Percentiles rank a stretch among this genome's conserved stretches.
Evolutionary conservation across 1,140 invertebrate genomes (phyloP).

Genomic region (Drosophila nigrodunni): DNA sequence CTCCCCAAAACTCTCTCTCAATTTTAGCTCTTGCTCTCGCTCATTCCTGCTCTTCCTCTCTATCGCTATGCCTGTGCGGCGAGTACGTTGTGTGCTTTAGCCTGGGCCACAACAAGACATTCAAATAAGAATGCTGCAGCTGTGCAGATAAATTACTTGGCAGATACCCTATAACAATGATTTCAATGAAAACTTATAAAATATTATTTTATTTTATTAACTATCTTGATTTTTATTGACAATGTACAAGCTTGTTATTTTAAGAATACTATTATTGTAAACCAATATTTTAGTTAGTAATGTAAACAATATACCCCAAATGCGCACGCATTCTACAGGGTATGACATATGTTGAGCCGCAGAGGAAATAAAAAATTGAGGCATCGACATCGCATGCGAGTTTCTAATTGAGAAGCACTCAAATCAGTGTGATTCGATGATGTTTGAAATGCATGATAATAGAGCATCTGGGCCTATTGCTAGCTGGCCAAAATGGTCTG

Average conservation of each 20-base stretch:
- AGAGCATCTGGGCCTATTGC: constrained; percentile 11
- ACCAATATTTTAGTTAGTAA: neutral
- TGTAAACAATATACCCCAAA: constrained; percentile 1
- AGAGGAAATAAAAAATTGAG: constrained; percentile 16
- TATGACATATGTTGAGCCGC: constrained; percentile 30
- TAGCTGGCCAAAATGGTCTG: constrained; percentile 2
- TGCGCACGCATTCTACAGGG: neutral
- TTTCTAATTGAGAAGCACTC: constrained; percentile 69
- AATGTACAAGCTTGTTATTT: no score
- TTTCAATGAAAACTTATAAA: neutral
- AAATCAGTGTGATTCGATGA: constrained; percentile 66
- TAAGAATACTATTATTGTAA: no score
- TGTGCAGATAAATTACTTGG: neutral
- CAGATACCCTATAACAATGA: constrained; percentile 10
- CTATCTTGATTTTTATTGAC: no score
- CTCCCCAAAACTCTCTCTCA: constrained; percentile 25
- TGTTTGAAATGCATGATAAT: constrained; percentile 67
- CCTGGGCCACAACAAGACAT: constrained; percentile 22
- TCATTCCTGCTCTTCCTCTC: constrained; percentile 13
- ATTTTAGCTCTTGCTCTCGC: constrained; percentile 19
- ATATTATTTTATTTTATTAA: no score
- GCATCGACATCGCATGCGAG: constrained; percentile 58
- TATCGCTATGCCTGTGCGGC: constrained; percentile 9
- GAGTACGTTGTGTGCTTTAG: constrained; percentile 32
- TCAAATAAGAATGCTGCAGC: constrained; percentile 15